A percentile compares a stretch with the other conserved stretches of the same genome.
Evolutionary conservation across 2,797 vertebrate genomes (phyloP).

Genomic region (Eidolon dupreanum): DNA sequence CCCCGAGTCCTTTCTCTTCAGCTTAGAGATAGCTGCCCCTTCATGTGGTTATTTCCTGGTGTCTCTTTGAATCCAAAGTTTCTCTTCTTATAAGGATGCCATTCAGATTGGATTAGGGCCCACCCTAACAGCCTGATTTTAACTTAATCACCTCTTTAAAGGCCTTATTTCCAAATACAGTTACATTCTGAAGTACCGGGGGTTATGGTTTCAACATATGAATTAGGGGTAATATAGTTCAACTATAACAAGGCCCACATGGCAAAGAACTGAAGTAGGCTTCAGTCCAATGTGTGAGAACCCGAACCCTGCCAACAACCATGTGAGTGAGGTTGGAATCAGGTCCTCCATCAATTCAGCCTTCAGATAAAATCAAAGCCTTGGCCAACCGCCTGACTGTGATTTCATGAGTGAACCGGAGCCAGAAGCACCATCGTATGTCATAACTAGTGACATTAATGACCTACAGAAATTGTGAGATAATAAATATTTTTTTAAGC

Average conservation of each 20-base stretch:
- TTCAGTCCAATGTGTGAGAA: not conserved
- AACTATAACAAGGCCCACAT: not conserved
- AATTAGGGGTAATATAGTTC: not conserved
- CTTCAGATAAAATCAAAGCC: not conserved
- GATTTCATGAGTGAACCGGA: not conserved
- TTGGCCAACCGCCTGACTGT: not conserved
- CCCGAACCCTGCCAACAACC: not conserved
- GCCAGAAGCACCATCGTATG: not conserved
- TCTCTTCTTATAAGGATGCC: not conserved
- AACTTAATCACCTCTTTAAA: not conserved
- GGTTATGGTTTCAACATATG: not conserved
- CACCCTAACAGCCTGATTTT: not conserved
- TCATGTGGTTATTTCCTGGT: not conserved
- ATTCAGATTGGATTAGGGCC: not conserved
- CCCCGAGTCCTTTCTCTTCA: not conserved
- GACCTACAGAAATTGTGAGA: not conserved
- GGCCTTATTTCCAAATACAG: not conserved
- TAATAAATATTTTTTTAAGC: not conserved
- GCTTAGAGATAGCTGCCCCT: not conserved
- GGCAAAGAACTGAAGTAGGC: not conserved
- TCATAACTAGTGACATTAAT: not conserved
- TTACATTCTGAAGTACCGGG: not conserved
- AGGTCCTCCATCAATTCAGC: not conserved
- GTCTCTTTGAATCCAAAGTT: not conserved
- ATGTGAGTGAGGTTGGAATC: not conserved